These are phyloP conservation scores for Eunapius fragilis DNA, from an alignment of 37 sponge, comb jelly and placozoan genomes.

Conservation along the genomic window DNA sequence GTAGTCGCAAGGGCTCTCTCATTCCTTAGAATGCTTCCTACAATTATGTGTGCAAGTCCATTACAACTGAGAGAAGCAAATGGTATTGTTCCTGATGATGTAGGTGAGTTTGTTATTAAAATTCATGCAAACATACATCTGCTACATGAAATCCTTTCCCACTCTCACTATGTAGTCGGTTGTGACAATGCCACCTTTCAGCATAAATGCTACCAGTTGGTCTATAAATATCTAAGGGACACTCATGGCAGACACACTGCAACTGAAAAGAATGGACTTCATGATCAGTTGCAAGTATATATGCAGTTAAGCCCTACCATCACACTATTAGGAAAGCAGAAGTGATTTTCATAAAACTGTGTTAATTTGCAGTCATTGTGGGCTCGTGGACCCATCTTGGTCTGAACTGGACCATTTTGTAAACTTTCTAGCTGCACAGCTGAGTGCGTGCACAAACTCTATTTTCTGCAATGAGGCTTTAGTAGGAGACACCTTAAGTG, in stretches of 20 bases:
- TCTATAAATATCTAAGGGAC: conserved; percentile 67
- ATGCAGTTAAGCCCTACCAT: not conserved
- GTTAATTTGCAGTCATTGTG: conserved; percentile 20
- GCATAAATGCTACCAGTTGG: conserved; percentile 50
- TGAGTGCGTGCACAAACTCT: conserved; percentile 59
- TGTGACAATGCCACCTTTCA: conserved; percentile 25
- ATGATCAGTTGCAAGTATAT: conserved; percentile 29
- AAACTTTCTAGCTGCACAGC: conserved; percentile 74
- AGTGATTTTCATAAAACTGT: conserved; percentile 17
- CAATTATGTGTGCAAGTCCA: conserved; percentile 32
- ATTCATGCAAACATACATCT: not conserved
- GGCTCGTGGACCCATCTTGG: conserved; percentile 76
- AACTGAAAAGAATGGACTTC: conserved; percentile 17
- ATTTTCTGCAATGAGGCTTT: conserved; percentile 46
- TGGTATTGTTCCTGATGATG: not conserved
- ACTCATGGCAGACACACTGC: conserved; percentile 30
- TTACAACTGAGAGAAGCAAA: not conserved
- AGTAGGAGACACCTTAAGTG: conserved; percentile 41
- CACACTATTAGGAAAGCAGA: too few relatives aligned
- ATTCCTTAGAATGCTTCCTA: conserved; percentile 24
- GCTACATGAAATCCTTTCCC: not conserved
- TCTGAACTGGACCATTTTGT: conserved; percentile 78
- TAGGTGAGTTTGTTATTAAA: not conserved
- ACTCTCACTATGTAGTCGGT: not conserved
- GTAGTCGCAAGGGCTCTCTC: not conserved